These are phyloP conservation scores for Agonopterix alstromeriana DNA, from an alignment of 2,888 invertebrate genomes.

Conservation along the genomic window DNA sequence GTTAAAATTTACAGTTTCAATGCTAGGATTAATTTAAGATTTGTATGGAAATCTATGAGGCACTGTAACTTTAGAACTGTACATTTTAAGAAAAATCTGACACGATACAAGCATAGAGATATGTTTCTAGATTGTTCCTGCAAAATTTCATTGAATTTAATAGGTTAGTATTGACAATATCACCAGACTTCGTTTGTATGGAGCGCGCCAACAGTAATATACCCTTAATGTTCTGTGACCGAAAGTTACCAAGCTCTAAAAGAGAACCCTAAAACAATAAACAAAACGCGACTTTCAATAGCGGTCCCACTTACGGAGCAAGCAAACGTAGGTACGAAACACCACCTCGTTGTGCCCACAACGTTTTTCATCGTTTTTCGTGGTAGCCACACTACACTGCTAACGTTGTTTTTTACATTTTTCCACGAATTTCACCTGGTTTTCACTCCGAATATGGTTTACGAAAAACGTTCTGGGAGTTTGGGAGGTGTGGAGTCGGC, in stretches of 20 bases:
- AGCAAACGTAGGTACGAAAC: slow-evolving; percentile 2
- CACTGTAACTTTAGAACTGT: too few relatives aligned
- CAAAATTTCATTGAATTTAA: too few relatives aligned
- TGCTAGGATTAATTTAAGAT: too few relatives aligned
- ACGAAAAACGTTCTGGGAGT: not conserved
- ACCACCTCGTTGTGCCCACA: not conserved
- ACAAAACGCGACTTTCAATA: slow-evolving; percentile 3
- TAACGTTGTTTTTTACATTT: slow-evolving; percentile 18
- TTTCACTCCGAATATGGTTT: slow-evolving; percentile 18
- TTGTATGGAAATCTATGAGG: too few relatives aligned
- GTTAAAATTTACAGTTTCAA: too few relatives aligned
- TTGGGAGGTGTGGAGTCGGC: not conserved
- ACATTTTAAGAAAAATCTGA: too few relatives aligned
- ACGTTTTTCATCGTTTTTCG: slow-evolving; percentile 2
- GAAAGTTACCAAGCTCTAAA: not conserved
- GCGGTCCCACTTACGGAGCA: slow-evolving; percentile 5
- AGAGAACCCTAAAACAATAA: not conserved
- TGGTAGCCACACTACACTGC: slow-evolving; percentile 11
- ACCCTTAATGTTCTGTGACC: too few relatives aligned
- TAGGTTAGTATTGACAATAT: too few relatives aligned
- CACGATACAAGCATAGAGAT: too few relatives aligned
- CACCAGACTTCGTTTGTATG: too few relatives aligned
- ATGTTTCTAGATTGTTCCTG: too few relatives aligned
- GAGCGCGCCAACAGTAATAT: too few relatives aligned
- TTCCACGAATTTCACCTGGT: slow-evolving; percentile 30